Percentiles rank a stretch among this genome's conserved stretches.
Conservation (phyloP, 2,888 invertebrate species). For the Agrotis ipsilon region DNA sequence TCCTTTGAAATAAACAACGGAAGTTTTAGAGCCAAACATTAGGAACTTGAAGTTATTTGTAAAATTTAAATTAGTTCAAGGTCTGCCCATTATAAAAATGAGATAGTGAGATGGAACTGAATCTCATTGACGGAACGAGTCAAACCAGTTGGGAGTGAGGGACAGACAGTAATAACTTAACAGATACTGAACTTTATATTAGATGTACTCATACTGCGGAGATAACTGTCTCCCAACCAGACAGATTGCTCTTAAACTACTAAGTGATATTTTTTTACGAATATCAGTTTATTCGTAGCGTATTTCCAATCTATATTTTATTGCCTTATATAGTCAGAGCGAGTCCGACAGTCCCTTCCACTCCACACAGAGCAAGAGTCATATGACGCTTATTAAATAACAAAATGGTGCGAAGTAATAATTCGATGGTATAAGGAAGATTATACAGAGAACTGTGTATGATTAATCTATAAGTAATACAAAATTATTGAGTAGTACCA, state of each 20-base stretch:
- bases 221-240: not conserved
- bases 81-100: conserved; percentile 31
- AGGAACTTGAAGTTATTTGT: conserved; percentile 11
- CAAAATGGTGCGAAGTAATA: too few species aligned
- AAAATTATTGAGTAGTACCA: too few species aligned
- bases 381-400: too few species aligned
- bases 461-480: too few species aligned
- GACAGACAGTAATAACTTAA: conserved; percentile 19
- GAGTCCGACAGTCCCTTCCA: too few species aligned
- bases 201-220: not conserved
- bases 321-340: too few species aligned
- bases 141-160: conserved; percentile 48
- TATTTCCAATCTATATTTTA: too few species aligned
- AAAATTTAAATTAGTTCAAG: conserved; percentile 49
- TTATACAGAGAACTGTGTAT: too few species aligned
- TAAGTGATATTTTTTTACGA: too few species aligned
- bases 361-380: too few species aligned
- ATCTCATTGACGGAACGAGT: conserved; percentile 52
- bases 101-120: conserved; percentile 46
- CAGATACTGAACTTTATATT: not conserved
- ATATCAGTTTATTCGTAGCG: not conserved
- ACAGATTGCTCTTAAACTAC: not conserved
- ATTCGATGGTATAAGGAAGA: too few species aligned
- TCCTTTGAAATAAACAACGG: conserved; percentile 14
- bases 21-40: conserved; percentile 16